Evolutionary conservation across 2,113 vertebrate genomes (phyloP), one percentile per base, ranked within the genome.

Genomic region (Vicugna pacos): DNA sequence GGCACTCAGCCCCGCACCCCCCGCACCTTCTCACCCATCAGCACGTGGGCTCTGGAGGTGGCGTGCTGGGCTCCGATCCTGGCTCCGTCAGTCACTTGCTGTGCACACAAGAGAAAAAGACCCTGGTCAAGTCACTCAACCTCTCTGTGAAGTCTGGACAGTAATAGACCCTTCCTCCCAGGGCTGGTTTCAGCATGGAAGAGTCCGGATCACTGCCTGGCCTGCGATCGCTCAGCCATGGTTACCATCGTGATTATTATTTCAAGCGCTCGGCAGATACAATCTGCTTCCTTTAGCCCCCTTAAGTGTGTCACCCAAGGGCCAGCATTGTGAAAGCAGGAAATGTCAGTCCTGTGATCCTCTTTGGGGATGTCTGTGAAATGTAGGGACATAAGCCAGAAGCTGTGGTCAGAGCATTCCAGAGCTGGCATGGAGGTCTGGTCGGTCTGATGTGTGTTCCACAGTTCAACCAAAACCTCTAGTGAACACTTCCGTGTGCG

Each of bases 311-410:
- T 28, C 52, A 3, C 65, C 19, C 42, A 56, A 81, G 76, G 70
- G 32, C 70, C 81, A 77, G 77, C 9, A 11, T 38, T 89, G 82
- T 81, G 76, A 91, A 86, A 88, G 76, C 92, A 91, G 77, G 77
- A 95, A 86, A 80, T 50, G 16, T 48, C 15, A 88, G 87, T 50
- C 48, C 88, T 82, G 35, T 38, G 80, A 89, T 42, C n/a, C 58
- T 90, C 22, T 60, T 17, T 24, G 79, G n/a, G 58, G 60, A 42
- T 24, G 30, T 38, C 77, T 93, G 73, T 60, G 89, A 89, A 84
- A 79, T 12, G 30, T 8, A 58, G 64, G n/a, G 48, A 50, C 67
- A 32, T 4, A 35, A 62, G 26, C 81, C 93, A 94, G 72, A 56
- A 81, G 70, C 30, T 48, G 1, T 26, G 38, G 14, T 81, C 52